Evolutionary conservation across 2,888 invertebrate species (phyloP), one percentile per base, ranked within the genome.

Genomic region (Meteorus colon): DNA sequence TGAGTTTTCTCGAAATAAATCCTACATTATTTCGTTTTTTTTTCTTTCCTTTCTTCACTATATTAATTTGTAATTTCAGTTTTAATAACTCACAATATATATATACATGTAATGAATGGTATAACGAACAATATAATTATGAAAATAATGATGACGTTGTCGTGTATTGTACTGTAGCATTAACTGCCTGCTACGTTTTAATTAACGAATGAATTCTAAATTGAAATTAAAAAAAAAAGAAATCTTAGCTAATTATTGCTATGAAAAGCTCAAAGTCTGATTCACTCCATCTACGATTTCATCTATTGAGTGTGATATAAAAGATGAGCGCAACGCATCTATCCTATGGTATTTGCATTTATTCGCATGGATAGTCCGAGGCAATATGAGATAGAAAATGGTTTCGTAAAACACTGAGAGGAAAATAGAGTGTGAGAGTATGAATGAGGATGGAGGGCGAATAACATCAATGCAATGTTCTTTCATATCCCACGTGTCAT

Each of bases 401-500:
- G 24, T 66, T 41, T 41, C 24, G 27, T n/a, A 41, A 34, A 63
- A 14, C 37, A 71, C 34, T 19, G 59, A 31, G 34, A 37, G 29
- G 51, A 14, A 60, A 16, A 48, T 41, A 27, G 59, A 16, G 51
- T 16, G 16, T 29, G 41, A 59, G 67, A 29, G 19, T 14, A 14
- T 12, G 16, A 37, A 59, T 31, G 63, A 27, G n/a, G 51, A 51
- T 27, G 69, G 19, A 10, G 19, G 19, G n/a, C n/a, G 10, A 24
- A 55, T 19, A 55, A 19, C 19, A 55, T 55, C 55, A 55, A 55
- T 55, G 63, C 16, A 75, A 70, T 75, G 70, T 70, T 75, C 74
- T 75, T 75, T 75, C 65, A 75, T 70, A 75, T 19, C 16, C 55
- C 24, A 34, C 70, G 69, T 62, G 74, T 75, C 69, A 66, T 73